A percentile compares a stretch with the other conserved stretches of the same genome.
These are phyloP conservation scores for Caenorhabditis brenneri DNA, from an alignment of 1,140 invertebrate genomes.

Conservation along the genomic window DNA sequence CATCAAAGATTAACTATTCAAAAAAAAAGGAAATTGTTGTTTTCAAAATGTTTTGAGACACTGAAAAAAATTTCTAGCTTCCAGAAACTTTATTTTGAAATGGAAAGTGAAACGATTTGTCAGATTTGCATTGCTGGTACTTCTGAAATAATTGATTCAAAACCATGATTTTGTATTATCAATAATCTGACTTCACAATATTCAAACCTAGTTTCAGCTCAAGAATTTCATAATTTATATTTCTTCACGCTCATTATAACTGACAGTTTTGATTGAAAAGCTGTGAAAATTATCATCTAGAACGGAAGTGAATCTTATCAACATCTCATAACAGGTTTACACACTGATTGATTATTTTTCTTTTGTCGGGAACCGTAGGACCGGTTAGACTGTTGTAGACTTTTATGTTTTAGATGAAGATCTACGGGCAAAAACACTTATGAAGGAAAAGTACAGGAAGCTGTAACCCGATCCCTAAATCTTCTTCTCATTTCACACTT, in stretches of 20 bases:
- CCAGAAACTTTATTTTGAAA: too few species aligned
- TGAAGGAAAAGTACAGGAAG: conserved; percentile 18
- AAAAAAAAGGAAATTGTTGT: neutral
- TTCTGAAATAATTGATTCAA: too few species aligned
- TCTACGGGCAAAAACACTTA: neutral
- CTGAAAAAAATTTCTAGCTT: too few species aligned
- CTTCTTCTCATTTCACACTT: neutral
- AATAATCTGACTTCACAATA: too few species aligned
- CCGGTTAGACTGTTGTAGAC: neutral
- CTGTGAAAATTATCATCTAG: neutral
- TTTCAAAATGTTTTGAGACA: too few species aligned
- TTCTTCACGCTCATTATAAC: neutral
- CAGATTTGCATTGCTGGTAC: too few species aligned
- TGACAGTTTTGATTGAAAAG: neutral
- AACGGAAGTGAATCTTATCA: conserved; percentile 16
- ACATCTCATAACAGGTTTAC: conserved; percentile 8
- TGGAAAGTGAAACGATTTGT: too few species aligned
- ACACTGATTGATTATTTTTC: conserved; percentile 23
- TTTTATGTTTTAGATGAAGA: neutral
- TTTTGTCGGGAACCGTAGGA: neutral
- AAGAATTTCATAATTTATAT: too few species aligned
- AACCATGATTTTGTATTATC: too few species aligned
- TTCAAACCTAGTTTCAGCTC: neutral
- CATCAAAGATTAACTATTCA: neutral
- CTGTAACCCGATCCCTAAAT: conserved; percentile 18